Evolutionary conservation across 2,797 vertebrate genomes (phyloP).

Genomic region (Xyrichtys novacula): DNA sequence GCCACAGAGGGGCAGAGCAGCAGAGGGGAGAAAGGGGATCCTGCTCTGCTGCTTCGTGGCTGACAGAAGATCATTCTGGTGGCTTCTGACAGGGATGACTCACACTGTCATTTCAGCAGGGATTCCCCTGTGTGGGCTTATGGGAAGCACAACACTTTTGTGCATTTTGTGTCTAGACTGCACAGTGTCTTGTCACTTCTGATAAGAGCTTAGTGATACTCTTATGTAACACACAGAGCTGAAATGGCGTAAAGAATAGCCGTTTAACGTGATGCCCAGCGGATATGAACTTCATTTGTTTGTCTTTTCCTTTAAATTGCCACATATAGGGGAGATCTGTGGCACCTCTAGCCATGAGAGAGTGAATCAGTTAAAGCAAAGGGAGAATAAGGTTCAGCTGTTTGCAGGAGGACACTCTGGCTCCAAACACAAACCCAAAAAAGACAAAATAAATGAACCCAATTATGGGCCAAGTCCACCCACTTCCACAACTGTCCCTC

Average conservation of each 20-base stretch:
- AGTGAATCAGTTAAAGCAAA: conserved; percentile 46
- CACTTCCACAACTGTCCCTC: not conserved
- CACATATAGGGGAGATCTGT: conserved; percentile 25
- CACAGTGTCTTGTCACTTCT: conserved; percentile 19
- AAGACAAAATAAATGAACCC: no score
- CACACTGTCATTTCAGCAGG: conserved; percentile 71
- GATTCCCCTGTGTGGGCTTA: conserved; percentile 68
- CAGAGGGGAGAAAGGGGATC: conserved; percentile 59
- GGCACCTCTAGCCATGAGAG: conserved; percentile 9
- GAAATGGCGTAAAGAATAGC: conserved; percentile 4
- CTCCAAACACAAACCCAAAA: conserved; percentile 15
- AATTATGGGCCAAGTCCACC: conserved; percentile 12
- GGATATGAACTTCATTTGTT: conserved; percentile 36
- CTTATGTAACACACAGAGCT: conserved; percentile 36
- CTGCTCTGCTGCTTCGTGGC: conserved; percentile 61
- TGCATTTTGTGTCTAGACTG: conserved; percentile 30
- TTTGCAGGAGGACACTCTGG: conserved; percentile 24
- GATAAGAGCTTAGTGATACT: conserved; percentile 30
- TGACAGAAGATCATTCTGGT: conserved; percentile 65
- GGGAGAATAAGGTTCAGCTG: conserved; percentile 14
- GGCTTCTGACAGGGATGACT: conserved; percentile 69
- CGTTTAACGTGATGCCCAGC: conserved; percentile 20
- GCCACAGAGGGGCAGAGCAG: conserved; percentile 43
- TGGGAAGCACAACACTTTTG: conserved; percentile 50
- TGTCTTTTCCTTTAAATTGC: conserved; percentile 42